A percentile compares a stretch with the other conserved stretches of the same genome.
Evolutionary conservation across 64 coral and sea anemone genomes (phyloP).

Genomic region (Montipora efflorescens): DNA sequence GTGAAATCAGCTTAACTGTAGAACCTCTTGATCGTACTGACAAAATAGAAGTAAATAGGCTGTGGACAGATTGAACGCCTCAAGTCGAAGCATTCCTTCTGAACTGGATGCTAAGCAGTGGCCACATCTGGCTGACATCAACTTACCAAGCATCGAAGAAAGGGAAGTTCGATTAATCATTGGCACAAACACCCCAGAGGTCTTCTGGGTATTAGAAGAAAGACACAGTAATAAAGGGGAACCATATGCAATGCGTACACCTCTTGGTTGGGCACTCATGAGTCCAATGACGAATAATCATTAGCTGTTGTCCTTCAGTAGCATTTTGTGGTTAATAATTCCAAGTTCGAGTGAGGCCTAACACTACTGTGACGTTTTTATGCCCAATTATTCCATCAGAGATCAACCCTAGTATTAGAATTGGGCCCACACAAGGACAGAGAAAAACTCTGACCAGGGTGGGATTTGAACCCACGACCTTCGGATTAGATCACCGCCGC

Average conservation of each 20-base stretch:
- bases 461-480: no score
- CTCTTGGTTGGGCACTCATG: constrained; percentile 43
- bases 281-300: neutral
- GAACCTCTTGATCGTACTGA: constrained; percentile 29
- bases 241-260: constrained; percentile 57
- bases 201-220: constrained; percentile 78
- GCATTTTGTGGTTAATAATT: no score
- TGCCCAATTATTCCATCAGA: no score
- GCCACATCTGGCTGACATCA: constrained; percentile 67
- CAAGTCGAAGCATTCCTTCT: constrained; percentile 32
- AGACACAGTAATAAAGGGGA: constrained; percentile 36
- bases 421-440: no score
- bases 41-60: constrained; percentile 26
- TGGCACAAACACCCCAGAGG: constrained; percentile 64
- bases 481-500: no score
- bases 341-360: no score
- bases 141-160: constrained; percentile 31
- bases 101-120: constrained; percentile 20
- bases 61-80: constrained; percentile 49
- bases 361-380: no score
- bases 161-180: constrained; percentile 53
- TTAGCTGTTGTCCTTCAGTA: no score
- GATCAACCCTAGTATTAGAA: no score
- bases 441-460: no score
- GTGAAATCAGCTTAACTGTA: constrained; percentile 14